A percentile compares a stretch with the other conserved stretches of the same genome.
phyloP scores from a whole-genome alignment of 1,140 invertebrate species.

The Danaus melanippus region DNA sequence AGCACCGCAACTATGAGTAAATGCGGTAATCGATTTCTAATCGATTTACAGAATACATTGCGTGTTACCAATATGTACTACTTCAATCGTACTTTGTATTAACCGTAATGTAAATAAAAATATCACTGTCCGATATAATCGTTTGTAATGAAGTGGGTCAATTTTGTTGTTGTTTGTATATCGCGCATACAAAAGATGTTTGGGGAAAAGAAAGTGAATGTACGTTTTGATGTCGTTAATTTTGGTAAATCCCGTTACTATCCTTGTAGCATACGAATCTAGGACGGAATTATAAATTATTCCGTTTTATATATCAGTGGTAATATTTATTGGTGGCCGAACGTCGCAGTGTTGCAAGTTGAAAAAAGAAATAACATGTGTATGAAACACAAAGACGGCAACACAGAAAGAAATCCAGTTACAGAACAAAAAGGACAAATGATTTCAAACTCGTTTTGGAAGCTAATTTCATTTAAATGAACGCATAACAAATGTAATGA shows the following conservation, averaged over 20 bases:
- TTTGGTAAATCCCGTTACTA: constrained; percentile 9
- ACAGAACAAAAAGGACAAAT: no score
- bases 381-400: no score
- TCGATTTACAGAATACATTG: constrained; percentile 9
- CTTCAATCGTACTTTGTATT: background rate
- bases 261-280: constrained; percentile 11
- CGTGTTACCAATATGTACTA: constrained; percentile 15
- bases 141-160: constrained; percentile 29
- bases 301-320: no score
- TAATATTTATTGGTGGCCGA: no score
- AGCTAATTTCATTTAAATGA: constrained; percentile 5
- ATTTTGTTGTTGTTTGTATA: constrained; percentile 24
- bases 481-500: constrained; percentile 2
- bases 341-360: no score
- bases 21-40: no score
- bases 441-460: constrained; percentile 2
- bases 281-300: no score
- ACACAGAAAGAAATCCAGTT: no score
- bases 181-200: constrained; percentile 42
- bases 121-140: no score
- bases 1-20: background rate
- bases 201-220: constrained; percentile 44
- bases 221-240: constrained; percentile 28
- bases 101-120: no score
- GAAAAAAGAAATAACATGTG: no score